phyloP scores from a whole-genome alignment of 2,113 vertebrate genomes.

The Helogale parvula region DNA sequence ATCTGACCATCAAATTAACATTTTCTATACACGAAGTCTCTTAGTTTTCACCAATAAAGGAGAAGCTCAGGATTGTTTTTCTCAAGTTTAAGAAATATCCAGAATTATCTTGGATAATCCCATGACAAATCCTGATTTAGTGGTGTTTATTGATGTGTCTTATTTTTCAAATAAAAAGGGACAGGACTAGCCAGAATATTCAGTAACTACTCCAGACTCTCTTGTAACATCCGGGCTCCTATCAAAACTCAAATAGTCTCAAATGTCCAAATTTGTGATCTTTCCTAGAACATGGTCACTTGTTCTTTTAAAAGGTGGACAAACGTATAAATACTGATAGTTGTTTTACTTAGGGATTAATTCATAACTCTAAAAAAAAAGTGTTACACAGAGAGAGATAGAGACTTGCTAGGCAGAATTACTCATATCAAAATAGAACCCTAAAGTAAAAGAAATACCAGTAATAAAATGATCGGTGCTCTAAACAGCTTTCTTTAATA shows the following conservation, averaged over 20 bases:
- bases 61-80: background rate
- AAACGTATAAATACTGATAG: background rate
- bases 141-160: background rate
- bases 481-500: background rate
- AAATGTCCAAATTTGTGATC: background rate
- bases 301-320: background rate
- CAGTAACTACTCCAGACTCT: background rate
- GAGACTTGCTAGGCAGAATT: background rate
- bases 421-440: background rate
- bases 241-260: background rate
- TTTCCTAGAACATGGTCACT: background rate
- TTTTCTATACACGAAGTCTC: background rate
- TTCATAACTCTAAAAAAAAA: background rate
- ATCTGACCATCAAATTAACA: background rate
- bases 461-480: background rate
- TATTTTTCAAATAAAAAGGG: background rate
- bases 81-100: background rate
- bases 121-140: background rate
- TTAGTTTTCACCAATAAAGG: background rate
- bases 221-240: background rate
- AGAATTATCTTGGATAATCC: background rate
- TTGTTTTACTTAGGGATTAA: background rate
- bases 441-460: background rate
- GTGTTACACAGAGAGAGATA: background rate
- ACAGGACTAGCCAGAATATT: background rate